phyloP scores from a whole-genome alignment of 2,888 invertebrate species.

The Panopea generosa region DNA sequence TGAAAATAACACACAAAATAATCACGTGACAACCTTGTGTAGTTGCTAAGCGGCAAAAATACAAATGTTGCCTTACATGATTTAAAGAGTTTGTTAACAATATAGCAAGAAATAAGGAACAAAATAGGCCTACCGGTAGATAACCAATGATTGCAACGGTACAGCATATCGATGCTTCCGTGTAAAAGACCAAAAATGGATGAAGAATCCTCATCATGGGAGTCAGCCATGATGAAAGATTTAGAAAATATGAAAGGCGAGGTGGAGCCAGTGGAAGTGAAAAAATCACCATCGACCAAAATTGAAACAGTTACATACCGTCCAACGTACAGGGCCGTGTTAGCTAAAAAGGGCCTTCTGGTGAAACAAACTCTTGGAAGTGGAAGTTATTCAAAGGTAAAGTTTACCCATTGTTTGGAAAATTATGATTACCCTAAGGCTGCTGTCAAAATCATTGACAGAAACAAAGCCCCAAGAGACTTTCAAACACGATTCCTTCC shows the following conservation, averaged over 20 bases:
- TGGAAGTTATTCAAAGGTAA: conserved; percentile 88
- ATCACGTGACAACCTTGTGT: neutral
- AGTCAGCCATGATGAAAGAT: conserved; percentile 66
- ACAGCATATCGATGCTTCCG: conserved; percentile 62
- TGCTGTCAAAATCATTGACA: conserved; percentile 91
- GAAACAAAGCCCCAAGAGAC: conserved; percentile 90
- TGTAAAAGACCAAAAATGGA: conserved; percentile 66
- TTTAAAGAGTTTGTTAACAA: neutral
- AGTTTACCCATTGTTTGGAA: conserved; percentile 88
- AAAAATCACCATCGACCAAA: conserved; percentile 63
- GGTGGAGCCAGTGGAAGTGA: conserved; percentile 75
- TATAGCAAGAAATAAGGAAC: conserved; percentile 2
- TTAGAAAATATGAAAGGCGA: conserved; percentile 77
- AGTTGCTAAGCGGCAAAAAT: conserved; percentile 15
- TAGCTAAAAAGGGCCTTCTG: conserved; percentile 81
- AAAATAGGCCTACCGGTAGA: neutral
- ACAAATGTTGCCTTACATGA: conserved; percentile 36
- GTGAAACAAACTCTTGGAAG: conserved; percentile 82
- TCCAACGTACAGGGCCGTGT: conserved; percentile 82
- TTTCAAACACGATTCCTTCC: conserved; percentile 93
- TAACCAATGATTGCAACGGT: conserved; percentile 6
- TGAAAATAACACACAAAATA: no score
- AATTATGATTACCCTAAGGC: conserved; percentile 66
- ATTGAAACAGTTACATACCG: conserved; percentile 73
- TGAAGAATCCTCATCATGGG: conserved; percentile 60